Conservation (phyloP, 2,888 invertebrate species). For the Eledone cirrhosa region DNA sequence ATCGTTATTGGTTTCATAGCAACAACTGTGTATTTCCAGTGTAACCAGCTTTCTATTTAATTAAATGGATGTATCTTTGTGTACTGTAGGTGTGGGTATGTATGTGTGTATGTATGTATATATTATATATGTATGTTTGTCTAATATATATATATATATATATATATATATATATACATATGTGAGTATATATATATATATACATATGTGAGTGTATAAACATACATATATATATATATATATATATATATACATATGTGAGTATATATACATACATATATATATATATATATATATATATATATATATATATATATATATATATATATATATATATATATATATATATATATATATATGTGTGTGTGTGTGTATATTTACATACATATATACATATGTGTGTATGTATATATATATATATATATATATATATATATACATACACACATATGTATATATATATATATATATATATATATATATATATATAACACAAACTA, state of each 20-base stretch:
- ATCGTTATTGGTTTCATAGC: too few species aligned
- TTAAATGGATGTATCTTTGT: too few species aligned
- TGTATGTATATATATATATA: neutral
- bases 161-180: neutral
- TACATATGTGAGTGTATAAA: neutral
- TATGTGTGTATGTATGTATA: too few species aligned
- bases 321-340: neutral
- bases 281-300: neutral
- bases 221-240: neutral
- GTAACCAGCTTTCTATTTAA: too few species aligned
- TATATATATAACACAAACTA: too few species aligned
- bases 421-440: neutral
- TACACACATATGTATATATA: neutral
- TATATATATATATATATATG: neutral
- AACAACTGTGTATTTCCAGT: too few species aligned
- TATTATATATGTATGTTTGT: neutral
- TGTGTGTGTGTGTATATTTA: neutral
- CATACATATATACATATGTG: neutral
- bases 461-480: neutral
- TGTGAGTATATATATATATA: neutral
- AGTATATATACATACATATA: neutral
- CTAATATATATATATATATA: neutral
- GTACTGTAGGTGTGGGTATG: too few species aligned
- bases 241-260: neutral
- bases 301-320: neutral